Base-by-base conservation (phyloP, 2,113 vertebrate genomes). In the Hippopotamus amphibius region DNA sequence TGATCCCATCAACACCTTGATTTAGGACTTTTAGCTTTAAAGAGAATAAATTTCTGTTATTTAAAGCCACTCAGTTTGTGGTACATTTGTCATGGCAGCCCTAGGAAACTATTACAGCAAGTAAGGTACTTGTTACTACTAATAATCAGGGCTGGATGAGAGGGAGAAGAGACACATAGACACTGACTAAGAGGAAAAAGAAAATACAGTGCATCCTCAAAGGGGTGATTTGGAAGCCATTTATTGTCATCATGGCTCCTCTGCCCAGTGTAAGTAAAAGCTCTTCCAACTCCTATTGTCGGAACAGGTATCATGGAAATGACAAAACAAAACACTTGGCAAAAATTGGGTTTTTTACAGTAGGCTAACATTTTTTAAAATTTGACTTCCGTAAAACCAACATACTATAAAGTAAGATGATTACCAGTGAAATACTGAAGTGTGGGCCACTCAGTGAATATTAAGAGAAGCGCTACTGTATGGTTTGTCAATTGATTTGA, bases 401-500 rank as follows among this genome's bases (percentile, higher is more conserved):
- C 50, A 30, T 68, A 17, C 15, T 57, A 0, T 68, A 72, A 65
- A 85, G 7, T 88, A 6, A 1, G 19, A 0, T 79, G 48, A 43
- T 55, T 65, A 46, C n/a, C 90, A 81, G 0, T 71, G 50, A 94
- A n/a, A 59, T 63, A 50, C 33, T 41, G 33, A 94, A 68, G 15
- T n/a, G 24, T 22, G 63, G 59, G 11, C 12, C 16, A 55, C 4
- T 55, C 3, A 19, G 1, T 85, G 46, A 83, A 13, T 61, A 24
- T 30, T 50, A 68, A 55, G 50, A 59, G 11, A 92, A n/a, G n/a
- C 43, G 24, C 19, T 30, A 7, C 28, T 43, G 14, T 11, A 50
- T 94, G 76, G 30, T 79, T 91, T 95, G 19, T 24, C 57, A 61
- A 50, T 69, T 88, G 26, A 71, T 87, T 50, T 71, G 74, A 88